These are phyloP conservation scores for Leuciscus waleckii DNA, from an alignment of 2,797 vertebrate genomes.

Conservation along the genomic window DNA sequence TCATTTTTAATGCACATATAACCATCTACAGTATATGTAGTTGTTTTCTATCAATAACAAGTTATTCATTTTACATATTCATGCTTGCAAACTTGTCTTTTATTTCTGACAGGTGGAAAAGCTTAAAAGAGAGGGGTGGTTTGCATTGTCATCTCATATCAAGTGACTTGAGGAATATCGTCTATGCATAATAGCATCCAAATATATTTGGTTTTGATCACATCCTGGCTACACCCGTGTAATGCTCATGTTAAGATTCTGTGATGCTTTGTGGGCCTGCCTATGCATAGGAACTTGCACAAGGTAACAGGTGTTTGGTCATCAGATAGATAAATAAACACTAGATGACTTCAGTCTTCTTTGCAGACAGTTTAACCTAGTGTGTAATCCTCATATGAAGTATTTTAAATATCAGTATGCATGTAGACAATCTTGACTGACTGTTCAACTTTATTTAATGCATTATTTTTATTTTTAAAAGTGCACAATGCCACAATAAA, in stretches of 20 bases:
- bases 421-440: background rate
- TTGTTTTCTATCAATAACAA: background rate
- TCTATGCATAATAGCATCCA: background rate
- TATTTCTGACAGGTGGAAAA: constrained; percentile 76
- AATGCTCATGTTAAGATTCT: background rate
- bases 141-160: constrained; percentile 84
- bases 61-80: background rate
- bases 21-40: background rate
- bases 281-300: background rate
- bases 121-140: constrained; percentile 85
- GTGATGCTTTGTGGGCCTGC: background rate
- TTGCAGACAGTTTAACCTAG: background rate
- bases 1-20: background rate
- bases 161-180: constrained; percentile 62
- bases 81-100: constrained; percentile 54
- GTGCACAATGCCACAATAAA: constrained; percentile 25
- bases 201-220: background rate
- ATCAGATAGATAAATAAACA: background rate
- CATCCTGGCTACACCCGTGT: background rate
- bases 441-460: background rate
- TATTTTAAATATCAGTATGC: background rate
- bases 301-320: background rate
- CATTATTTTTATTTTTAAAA: background rate
- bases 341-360: background rate
- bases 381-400: background rate